Conservation (phyloP, 2,113 vertebrate species). For the Anarrhichthys ocellatus region DNA sequence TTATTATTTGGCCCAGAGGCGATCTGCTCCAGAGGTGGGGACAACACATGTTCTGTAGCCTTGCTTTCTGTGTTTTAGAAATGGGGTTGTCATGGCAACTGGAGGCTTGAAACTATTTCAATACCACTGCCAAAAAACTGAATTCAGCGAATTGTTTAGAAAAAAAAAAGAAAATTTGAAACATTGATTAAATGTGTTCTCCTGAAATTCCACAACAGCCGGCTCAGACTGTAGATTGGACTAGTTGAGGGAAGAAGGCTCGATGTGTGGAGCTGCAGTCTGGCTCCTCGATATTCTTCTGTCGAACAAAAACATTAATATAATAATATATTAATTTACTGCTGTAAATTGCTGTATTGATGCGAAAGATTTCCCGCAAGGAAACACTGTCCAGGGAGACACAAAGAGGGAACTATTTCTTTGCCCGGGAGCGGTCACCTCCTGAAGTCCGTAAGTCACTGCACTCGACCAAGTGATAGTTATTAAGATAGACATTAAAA, state of each 20-base stretch:
- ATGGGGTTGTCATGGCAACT: slow-evolving; percentile 51
- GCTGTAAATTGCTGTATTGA: not conserved
- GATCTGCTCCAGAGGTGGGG: slow-evolving; percentile 14
- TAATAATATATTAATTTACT: not conserved
- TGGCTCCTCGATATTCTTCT: not conserved
- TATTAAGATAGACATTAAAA: not conserved
- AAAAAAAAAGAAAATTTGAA: not conserved
- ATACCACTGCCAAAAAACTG: not conserved
- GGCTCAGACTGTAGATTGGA: too few species aligned
- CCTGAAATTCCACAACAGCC: not conserved
- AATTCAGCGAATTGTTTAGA: not conserved
- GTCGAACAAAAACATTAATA: not conserved
- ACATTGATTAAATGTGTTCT: not conserved
- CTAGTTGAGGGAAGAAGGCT: not conserved
- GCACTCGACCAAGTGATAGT: too few species aligned
- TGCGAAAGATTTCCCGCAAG: not conserved
- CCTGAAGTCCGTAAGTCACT: too few species aligned
- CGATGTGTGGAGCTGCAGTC: not conserved
- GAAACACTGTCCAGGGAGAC: not conserved
- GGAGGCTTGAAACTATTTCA: not conserved
- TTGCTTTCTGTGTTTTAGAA: slow-evolving; percentile 33
- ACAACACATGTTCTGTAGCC: slow-evolving; percentile 16
- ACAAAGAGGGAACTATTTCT: not conserved
- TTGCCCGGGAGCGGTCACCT: not conserved
- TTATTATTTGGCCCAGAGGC: slow-evolving; percentile 17